Base-by-base conservation (phyloP, 2,797 vertebrate genomes). In the Nothura maculosa region DNA sequence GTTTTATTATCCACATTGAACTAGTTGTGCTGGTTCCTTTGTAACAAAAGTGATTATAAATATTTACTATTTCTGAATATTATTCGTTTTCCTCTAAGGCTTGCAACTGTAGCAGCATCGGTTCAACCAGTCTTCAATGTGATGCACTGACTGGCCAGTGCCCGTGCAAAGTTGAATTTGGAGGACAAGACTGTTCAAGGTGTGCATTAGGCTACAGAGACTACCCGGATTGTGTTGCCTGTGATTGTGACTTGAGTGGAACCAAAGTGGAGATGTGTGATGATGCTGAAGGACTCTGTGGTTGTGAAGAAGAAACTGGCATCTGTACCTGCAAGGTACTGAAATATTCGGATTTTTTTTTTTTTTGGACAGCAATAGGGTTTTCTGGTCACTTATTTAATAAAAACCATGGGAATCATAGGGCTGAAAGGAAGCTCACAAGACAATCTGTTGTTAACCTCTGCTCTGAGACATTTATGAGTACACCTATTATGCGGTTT, bases 301-400 rank as follows among this genome's bases (percentile, higher is more conserved):
- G 96, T 48, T 99, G 99, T 90, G 94, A 94, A 61, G 96, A 97
- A 57, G 96, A 97, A 6, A 97, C 97, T 1, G 99, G 99, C 2
- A 18, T 85, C 87, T 99, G 99, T 94, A 93, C 97, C 50, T 99
- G 99, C 98, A 99, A 99, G 99, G 98, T 99, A 96, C 12, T 1
- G 7, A 76, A 21, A 9, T 40, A 21, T 68, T 75, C 67, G 12
- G 38, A 10, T 38, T 38, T 38, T 38, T 47, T 12, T 21, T 47
- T 28, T 77, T 75, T 43, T 27, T 16, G 50, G 40, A 5, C 21
- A 52, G 5, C 17, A 4, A 0, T 55, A 10, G 6, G 4, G 4
- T 22, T 69, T 82, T 70, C 30, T 81, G 40, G 47, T 12, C 16
- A 34, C 30, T n/a, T 67, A 7, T 40, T 64, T n/a, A 9, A 2